Evolutionary conservation across 2,797 vertebrate genomes (phyloP).

Genomic region (Neopelma chrysocephalum): DNA sequence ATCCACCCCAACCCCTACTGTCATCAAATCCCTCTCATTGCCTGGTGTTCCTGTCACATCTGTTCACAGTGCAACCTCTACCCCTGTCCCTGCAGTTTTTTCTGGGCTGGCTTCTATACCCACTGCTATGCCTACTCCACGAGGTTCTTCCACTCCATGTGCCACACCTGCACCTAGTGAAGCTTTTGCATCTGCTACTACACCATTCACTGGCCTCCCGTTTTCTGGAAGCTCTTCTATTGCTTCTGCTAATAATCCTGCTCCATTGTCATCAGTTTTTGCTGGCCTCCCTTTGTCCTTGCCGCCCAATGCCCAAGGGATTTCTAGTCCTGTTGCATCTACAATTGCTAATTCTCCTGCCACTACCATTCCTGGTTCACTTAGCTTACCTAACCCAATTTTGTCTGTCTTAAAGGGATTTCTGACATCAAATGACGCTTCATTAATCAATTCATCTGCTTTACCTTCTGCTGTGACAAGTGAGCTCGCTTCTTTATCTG

Average conservation of each 20-base stretch:
- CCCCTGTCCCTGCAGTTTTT: slow-evolving; percentile 80
- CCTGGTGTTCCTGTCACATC: slow-evolving; percentile 68
- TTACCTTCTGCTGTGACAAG: slow-evolving; percentile 73
- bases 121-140: slow-evolving; percentile 68
- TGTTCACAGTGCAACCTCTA: slow-evolving; percentile 64
- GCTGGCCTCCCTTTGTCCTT: slow-evolving; percentile 75
- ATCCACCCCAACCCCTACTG: slow-evolving; percentile 81
- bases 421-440: slow-evolving; percentile 79
- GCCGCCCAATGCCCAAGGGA: slow-evolving; percentile 75
- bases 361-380: slow-evolving; percentile 73
- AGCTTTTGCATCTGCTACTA: slow-evolving; percentile 78
- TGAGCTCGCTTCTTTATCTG: slow-evolving; percentile 79
- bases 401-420: slow-evolving; percentile 83
- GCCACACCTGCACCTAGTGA: slow-evolving; percentile 79
- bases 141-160: slow-evolving; percentile 74
- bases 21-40: slow-evolving; percentile 86
- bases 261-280: slow-evolving; percentile 75
- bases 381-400: slow-evolving; percentile 76
- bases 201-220: slow-evolving; percentile 75
- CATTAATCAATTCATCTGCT: slow-evolving; percentile 76
- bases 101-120: slow-evolving; percentile 85
- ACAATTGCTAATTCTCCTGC: slow-evolving; percentile 73
- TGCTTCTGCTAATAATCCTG: slow-evolving; percentile 64
- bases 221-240: slow-evolving; percentile 76
- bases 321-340: slow-evolving; percentile 67